Base-by-base conservation (phyloP, 2,113 vertebrate species). In the Petaurus breviceps region DNA sequence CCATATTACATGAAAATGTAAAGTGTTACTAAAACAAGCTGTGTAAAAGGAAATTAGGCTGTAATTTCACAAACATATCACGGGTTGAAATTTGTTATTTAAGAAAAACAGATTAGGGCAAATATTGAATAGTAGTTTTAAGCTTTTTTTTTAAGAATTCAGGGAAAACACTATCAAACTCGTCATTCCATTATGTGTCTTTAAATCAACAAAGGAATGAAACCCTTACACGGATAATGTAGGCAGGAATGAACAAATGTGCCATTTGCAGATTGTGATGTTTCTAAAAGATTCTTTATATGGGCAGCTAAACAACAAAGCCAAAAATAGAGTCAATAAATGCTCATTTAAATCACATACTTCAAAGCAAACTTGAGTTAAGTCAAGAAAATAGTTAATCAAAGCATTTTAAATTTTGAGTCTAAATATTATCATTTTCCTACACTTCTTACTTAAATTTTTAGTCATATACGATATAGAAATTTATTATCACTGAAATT, bases 191-290 rank as follows among this genome's bases (percentile, higher is more conserved):
- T 96, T 96, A 91, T 93, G 24, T 90, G 24, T 94, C 37, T 95
- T 96, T 97, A 95, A 97, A 96, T 96, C 96, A 97, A 91, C 94
- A n/a, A 97, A 31, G 77, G 93, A 96, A 51, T 51, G 51, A 92
- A 94, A 91, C 68, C 19, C 19, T 84, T 28, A 54, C n/a, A 96
- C 10, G 93, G 43, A 94, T 51, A 97, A 95, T 91, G 53, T 94
- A 93, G 52, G 51, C 51, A 95, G 52, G 11, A 19, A 6, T 55
- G 94, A 97, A 96, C n/a, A 94, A 96, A 96, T 94, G 16, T 55
- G 14, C 49, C 52, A 25, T 93, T 94, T 96, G 49, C 84, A 52
- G 43, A 93, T 68, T 54, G 46, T 1, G 93, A 10, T 95, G 19
- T 52, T 92, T 95, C 91, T 22, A 96, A 93, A 93, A 90, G 16